These are phyloP conservation scores for Caenorhabditis latens DNA, from an alignment of 1,140 invertebrate genomes.

Conservation along the genomic window DNA sequence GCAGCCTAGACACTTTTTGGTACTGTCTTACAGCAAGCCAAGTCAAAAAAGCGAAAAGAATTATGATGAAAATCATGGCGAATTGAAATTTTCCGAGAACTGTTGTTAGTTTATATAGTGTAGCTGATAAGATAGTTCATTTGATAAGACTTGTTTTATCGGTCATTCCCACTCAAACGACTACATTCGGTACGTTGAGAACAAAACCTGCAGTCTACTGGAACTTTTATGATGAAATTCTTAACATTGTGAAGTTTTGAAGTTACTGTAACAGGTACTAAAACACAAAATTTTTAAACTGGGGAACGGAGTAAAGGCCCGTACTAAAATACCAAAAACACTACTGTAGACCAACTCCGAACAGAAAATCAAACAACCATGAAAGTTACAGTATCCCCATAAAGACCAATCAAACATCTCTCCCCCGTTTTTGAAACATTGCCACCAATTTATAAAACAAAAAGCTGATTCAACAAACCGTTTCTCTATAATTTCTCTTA, in stretches of 20 bases:
- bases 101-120: too few relatives aligned
- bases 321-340: too few relatives aligned
- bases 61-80: background rate
- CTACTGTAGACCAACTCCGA: background rate
- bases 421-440: background rate
- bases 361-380: background rate
- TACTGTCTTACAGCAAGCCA: slow-evolving; percentile 5
- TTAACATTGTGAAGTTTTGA: too few relatives aligned
- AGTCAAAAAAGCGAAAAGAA: background rate
- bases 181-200: too few relatives aligned
- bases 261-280: too few relatives aligned
- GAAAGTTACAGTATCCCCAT: background rate
- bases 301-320: too few relatives aligned
- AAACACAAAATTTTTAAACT: too few relatives aligned
- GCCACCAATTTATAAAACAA: background rate
- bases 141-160: too few relatives aligned
- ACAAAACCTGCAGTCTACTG: too few relatives aligned
- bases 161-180: too few relatives aligned
- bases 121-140: too few relatives aligned
- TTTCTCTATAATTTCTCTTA: background rate
- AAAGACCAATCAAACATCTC: background rate
- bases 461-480: slow-evolving; percentile 20
- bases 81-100: background rate
- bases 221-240: too few relatives aligned
- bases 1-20: background rate